These are phyloP conservation scores for Prunella strophiata DNA, from an alignment of 2,797 vertebrate genomes.

Conservation along the genomic window DNA sequence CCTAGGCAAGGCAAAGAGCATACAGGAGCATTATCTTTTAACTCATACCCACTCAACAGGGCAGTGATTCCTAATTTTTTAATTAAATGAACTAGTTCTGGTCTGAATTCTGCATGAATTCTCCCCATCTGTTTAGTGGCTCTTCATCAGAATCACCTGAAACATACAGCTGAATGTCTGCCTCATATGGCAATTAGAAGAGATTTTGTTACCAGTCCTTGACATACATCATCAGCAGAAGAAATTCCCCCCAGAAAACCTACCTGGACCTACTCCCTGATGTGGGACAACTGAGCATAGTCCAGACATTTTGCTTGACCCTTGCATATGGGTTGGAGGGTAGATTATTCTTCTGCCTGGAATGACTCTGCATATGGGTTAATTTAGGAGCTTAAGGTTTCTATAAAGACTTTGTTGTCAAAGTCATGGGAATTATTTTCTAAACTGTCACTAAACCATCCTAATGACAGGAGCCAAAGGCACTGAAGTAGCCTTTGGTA, in stretches of 20 bases:
- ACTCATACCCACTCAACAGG: neutral
- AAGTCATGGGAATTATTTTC: neutral
- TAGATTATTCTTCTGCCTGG: neutral
- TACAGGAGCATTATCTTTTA: neutral
- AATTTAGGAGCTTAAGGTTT: neutral
- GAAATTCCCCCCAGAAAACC: neutral
- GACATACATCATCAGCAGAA: neutral
- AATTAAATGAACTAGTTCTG: neutral
- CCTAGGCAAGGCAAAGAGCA: neutral
- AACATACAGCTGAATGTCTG: neutral
- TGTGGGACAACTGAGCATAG: neutral
- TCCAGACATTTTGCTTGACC: neutral
- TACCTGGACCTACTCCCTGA: neutral
- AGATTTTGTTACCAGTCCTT: neutral
- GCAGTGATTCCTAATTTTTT: neutral
- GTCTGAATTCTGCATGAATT: neutral
- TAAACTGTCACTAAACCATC: neutral
- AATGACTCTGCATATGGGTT: neutral
- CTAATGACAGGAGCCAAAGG: neutral
- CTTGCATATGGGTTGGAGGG: rapidly evolving
- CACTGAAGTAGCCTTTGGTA: neutral
- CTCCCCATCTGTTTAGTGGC: neutral
- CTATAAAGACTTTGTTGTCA: neutral
- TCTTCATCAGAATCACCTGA: neutral
- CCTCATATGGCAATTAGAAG: neutral